Conservation (phyloP, 2,113 vertebrate genomes). For the Sebastes fasciatus region DNA sequence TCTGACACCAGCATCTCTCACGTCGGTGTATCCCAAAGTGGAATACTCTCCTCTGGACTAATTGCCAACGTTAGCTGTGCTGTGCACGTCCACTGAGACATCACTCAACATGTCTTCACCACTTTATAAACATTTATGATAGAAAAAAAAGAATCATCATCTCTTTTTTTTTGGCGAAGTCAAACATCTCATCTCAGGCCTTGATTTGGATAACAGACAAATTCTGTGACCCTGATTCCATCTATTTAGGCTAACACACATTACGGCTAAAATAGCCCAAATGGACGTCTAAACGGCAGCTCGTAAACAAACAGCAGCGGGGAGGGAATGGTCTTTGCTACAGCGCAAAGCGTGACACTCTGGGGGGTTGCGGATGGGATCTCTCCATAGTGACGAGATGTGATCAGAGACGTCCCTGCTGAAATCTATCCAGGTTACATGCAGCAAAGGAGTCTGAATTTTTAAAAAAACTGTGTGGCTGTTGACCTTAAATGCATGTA, state of each 20-base stretch:
- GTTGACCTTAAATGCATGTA: slow-evolving; percentile 64
- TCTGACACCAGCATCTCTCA: slow-evolving; percentile 72
- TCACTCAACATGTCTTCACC: slow-evolving; percentile 39
- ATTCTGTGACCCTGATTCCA: slow-evolving; percentile 68
- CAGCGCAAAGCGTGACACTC: slow-evolving; percentile 68
- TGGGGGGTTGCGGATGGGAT: slow-evolving; percentile 76
- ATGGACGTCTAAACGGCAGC: slow-evolving; percentile 79
- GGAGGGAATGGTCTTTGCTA: slow-evolving; percentile 78
- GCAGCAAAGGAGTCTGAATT: slow-evolving; percentile 48
- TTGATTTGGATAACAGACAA: slow-evolving; percentile 72
- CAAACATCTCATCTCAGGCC: slow-evolving; percentile 49
- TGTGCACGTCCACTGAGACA: slow-evolving; percentile 67
- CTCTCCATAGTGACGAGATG: slow-evolving; percentile 81
- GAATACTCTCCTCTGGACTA: slow-evolving; percentile 63
- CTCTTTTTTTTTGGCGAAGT: slow-evolving; percentile 27
- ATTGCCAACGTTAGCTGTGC: slow-evolving; percentile 66
- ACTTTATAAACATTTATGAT: slow-evolving; percentile 66
- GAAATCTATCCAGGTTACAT: slow-evolving; percentile 77
- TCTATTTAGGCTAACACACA: slow-evolving; percentile 76
- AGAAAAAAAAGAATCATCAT: slow-evolving; percentile 34
- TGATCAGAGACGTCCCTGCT: slow-evolving; percentile 75
- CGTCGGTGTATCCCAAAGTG: slow-evolving; percentile 60
- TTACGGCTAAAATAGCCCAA: slow-evolving; percentile 79
- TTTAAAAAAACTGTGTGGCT: slow-evolving; percentile 36
- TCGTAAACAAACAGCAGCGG: slow-evolving; percentile 82